Conservation (phyloP, 2,113 vertebrate genomes). For the Chloebia gouldiae region DNA sequence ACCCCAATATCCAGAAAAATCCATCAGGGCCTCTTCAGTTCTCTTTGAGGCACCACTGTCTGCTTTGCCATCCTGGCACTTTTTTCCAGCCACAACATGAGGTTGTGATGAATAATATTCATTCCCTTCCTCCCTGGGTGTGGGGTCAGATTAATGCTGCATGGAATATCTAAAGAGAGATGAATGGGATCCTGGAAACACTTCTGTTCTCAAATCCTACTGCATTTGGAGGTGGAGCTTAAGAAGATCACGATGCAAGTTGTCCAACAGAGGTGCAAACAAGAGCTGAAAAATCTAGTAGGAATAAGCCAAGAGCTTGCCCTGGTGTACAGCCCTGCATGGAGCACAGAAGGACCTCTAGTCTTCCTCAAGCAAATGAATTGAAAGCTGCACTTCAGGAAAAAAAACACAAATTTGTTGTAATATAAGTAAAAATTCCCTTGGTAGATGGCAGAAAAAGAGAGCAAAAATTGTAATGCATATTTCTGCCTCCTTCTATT, state of each 20-base stretch:
- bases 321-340: not conserved
- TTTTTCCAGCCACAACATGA: not conserved
- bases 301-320: not conserved
- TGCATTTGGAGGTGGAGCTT: not conserved
- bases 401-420: not conserved
- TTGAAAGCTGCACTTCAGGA: not conserved
- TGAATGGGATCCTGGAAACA: not conserved
- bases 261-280: not conserved
- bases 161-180: not conserved
- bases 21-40: not conserved
- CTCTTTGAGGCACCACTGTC: not conserved
- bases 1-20: not conserved
- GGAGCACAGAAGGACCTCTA: not conserved
- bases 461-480: not conserved
- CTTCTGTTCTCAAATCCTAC: not conserved
- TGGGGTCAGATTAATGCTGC: not conserved
- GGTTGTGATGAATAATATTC: not conserved
- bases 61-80: not conserved
- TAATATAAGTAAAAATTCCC: not conserved
- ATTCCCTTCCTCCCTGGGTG: not conserved
- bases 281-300: not conserved
- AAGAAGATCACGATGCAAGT: not conserved
- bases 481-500: not conserved
- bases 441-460: not conserved
- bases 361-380: not conserved